Percentiles rank a stretch among this genome's conserved stretches.
phyloP scores from a whole-genome alignment of 2,888 invertebrate genomes.

The Polyommatus iphigenia region DNA sequence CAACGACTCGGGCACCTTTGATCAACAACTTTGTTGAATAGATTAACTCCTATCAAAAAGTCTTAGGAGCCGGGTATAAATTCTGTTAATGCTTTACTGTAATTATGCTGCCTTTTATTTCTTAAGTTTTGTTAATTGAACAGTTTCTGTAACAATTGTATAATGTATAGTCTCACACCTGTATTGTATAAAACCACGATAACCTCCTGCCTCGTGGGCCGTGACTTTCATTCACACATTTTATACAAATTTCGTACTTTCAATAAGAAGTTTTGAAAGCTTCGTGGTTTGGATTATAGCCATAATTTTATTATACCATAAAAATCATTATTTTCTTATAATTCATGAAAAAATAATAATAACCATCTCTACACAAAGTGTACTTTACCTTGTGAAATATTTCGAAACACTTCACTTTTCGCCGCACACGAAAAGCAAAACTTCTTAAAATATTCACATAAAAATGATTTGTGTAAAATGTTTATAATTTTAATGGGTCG shows the following conservation, averaged over 20 bases:
- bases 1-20: no score
- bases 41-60: no score
- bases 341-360: neutral
- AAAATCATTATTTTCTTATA: neutral
- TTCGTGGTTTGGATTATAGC: neutral
- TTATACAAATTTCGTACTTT: neutral
- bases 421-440: neutral
- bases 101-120: no score
- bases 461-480: conserved; percentile 12
- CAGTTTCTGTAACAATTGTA: neutral
- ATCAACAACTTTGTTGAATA: no score
- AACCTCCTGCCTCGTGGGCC: no score
- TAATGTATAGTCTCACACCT: neutral
- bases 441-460: neutral
- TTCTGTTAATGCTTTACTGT: no score
- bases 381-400: neutral
- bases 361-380: neutral
- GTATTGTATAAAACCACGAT: no score
- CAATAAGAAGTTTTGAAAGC: neutral
- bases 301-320: no score
- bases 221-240: neutral
- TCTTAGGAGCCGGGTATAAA: no score
- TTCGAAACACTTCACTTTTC: neutral
- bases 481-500: conserved; percentile 5
- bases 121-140: no score